A percentile compares a stretch with the other conserved stretches of the same genome.
phyloP scores from a whole-genome alignment of 2,113 vertebrate genomes.

The Varanus komodoensis region DNA sequence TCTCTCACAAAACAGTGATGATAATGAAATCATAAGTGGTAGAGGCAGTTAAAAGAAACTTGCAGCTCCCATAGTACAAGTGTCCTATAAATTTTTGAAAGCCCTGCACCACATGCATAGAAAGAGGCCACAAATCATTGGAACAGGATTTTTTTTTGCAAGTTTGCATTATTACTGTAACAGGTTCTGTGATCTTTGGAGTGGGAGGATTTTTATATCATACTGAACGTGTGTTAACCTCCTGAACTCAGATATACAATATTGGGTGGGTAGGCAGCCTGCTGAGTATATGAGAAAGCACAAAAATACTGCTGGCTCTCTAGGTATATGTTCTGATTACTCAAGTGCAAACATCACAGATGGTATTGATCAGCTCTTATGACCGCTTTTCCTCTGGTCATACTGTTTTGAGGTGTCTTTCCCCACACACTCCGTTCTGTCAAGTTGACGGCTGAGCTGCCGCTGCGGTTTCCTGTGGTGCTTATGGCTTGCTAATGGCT shows the following conservation, averaged over 20 bases:
- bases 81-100: background rate
- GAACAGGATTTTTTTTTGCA: background rate
- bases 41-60: background rate
- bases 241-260: background rate
- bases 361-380: background rate
- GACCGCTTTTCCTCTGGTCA: background rate
- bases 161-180: background rate
- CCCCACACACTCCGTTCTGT: background rate
- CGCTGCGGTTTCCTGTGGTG: accelerated
- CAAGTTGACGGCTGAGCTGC: background rate
- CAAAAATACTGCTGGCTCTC: background rate
- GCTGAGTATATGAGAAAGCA: background rate
- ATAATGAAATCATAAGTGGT: too few species aligned
- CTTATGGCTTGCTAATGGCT: background rate
- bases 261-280: too few species aligned
- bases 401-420: background rate
- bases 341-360: background rate
- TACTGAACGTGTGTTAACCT: background rate
- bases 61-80: background rate
- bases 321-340: background rate
- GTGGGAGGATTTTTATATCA: background rate
- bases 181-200: background rate
- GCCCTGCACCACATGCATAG: too few species aligned
- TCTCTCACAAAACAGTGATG: too few species aligned
- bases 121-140: background rate